Conservation (phyloP, 2,113 vertebrate genomes). For the Trochalopteron elliotii region DNA sequence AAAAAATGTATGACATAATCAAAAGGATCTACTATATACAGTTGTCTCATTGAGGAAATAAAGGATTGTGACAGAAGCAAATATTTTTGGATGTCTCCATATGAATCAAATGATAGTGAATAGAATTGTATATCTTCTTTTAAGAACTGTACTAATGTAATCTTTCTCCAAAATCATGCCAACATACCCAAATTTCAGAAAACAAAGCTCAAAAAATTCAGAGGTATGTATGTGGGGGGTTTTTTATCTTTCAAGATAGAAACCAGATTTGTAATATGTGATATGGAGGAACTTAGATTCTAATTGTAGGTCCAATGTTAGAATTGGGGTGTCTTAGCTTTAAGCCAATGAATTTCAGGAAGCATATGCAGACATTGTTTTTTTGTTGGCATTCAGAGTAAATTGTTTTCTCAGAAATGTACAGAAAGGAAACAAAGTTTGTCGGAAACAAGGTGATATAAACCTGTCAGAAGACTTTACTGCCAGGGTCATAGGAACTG, state of each 20-base stretch:
- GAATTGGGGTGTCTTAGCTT: neutral
- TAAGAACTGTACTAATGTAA: neutral
- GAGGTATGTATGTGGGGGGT: neutral
- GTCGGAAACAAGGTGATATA: neutral
- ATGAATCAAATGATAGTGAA: neutral
- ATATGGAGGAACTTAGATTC: accelerated
- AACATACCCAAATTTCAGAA: neutral
- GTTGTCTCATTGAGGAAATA: neutral
- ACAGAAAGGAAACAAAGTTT: neutral
- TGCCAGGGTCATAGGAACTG: neutral
- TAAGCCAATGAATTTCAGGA: neutral
- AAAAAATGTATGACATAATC: neutral
- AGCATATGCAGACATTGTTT: neutral
- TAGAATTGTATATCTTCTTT: neutral
- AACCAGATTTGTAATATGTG: neutral
- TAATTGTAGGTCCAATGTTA: neutral
- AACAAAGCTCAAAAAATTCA: neutral
- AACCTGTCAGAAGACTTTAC: neutral
- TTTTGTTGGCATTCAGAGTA: neutral
- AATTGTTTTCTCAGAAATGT: neutral
- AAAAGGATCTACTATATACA: neutral
- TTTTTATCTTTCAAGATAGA: neutral
- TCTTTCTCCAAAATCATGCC: neutral
- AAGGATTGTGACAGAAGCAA: neutral
- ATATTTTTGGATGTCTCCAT: neutral